These are phyloP conservation scores for Actenoides hombroni DNA, from an alignment of 2,113 vertebrate genomes.

Conservation along the genomic window DNA sequence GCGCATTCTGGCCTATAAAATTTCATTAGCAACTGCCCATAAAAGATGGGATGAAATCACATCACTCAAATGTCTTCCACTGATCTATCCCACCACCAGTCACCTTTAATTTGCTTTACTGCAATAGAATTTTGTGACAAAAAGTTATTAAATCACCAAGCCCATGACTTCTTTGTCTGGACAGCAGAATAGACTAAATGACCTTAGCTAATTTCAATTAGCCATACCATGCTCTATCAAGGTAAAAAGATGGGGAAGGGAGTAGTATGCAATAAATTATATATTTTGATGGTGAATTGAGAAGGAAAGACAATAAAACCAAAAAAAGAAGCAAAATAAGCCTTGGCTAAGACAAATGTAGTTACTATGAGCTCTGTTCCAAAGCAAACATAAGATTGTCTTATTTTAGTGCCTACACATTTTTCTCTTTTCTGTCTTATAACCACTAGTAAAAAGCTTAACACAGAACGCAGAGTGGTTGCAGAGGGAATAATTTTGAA, in stretches of 20 bases:
- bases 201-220: conserved; percentile 27
- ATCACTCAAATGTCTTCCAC: not conserved
- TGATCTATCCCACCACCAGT: not conserved
- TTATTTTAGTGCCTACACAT: not conserved
- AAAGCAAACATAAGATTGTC: not conserved
- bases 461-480: not conserved
- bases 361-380: not conserved
- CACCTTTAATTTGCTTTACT: conserved; percentile 15
- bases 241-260: not conserved
- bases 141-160: conserved; percentile 35
- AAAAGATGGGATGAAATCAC: not conserved
- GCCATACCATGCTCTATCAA: not conserved
- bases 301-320: not conserved
- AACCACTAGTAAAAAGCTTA: not conserved
- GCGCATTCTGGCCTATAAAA: not conserved
- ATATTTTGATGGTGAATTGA: not conserved
- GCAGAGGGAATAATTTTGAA: not conserved
- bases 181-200: conserved; percentile 3
- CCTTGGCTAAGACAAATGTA: not conserved
- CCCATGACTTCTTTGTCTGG: not conserved
- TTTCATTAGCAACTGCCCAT: not conserved
- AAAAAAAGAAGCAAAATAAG: not conserved
- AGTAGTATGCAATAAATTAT: not conserved
- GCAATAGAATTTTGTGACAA: not conserved
- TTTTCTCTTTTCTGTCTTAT: not conserved